Evolutionary conservation across 2,797 vertebrate species (phyloP).

Genomic region (Falco concolor): DNA sequence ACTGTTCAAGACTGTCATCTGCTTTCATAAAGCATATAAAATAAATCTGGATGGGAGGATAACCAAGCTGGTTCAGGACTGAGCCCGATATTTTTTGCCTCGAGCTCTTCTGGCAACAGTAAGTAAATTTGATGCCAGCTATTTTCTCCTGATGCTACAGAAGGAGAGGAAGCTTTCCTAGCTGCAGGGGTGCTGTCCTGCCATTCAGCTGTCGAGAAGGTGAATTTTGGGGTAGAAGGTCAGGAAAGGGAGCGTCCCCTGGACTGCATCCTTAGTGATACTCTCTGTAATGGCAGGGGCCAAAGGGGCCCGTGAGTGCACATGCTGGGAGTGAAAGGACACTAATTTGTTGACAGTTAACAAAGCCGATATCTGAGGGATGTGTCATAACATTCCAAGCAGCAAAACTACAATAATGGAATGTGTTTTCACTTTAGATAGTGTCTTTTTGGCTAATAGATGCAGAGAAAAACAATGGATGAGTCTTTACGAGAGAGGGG

Average conservation of each 20-base stretch:
- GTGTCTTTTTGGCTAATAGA: not conserved
- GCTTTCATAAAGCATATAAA: not conserved
- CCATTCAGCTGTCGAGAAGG: fast-evolving
- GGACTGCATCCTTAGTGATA: not conserved
- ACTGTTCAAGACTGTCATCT: not conserved
- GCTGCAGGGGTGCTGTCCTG: not conserved
- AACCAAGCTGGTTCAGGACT: not conserved
- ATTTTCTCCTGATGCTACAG: not conserved
- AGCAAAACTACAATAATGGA: not conserved
- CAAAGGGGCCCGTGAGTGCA: not conserved
- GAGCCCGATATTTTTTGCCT: not conserved
- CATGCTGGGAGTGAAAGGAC: not conserved
- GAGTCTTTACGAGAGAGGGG: not conserved
- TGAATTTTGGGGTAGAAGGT: not conserved
- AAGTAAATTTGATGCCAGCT: not conserved
- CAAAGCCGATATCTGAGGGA: not conserved
- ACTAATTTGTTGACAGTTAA: not conserved
- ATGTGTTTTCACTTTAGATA: slow-evolving; percentile 15
- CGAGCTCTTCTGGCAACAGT: not conserved
- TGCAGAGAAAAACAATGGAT: not conserved
- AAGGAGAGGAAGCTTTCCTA: not conserved
- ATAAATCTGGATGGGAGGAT: not conserved
- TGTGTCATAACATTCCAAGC: slow-evolving; percentile 13
- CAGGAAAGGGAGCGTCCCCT: not conserved
- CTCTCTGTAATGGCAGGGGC: not conserved